Evolutionary conservation across 2,797 vertebrate species (phyloP).

Genomic region (Siniperca scherzeri): DNA sequence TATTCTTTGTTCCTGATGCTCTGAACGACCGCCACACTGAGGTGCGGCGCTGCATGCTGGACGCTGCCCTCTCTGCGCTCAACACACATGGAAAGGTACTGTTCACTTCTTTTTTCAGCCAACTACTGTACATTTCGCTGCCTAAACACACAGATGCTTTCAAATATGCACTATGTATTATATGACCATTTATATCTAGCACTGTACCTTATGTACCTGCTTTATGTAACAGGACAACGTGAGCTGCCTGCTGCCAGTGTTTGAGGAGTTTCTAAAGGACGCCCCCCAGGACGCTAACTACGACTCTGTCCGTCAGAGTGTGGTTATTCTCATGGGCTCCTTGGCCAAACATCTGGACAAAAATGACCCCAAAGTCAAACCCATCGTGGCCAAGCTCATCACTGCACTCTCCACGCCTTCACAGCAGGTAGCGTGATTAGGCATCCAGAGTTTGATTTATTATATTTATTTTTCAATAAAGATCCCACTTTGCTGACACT

Average conservation of each 20-base stretch:
- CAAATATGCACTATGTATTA: neutral
- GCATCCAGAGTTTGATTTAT: neutral
- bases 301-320: constrained; percentile 97
- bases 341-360: constrained; percentile 99
- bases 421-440: constrained; percentile 89
- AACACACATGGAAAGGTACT: constrained; percentile 97
- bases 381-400: constrained; percentile 97
- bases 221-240: constrained; percentile 90
- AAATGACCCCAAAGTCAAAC: constrained; percentile 98
- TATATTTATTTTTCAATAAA: neutral
- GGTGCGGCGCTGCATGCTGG: constrained; percentile 97
- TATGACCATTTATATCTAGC: neutral
- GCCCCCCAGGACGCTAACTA: constrained; percentile 97
- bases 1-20: constrained; percentile 97
- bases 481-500: neutral
- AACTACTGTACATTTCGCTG: neutral
- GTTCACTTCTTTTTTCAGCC: neutral
- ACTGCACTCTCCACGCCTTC: constrained; percentile 97
- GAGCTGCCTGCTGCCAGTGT: constrained; percentile 95
- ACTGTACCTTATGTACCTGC: neutral
- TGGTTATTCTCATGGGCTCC: constrained; percentile 99
- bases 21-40: constrained; percentile 95
- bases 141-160: neutral
- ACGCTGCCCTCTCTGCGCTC: constrained; percentile 94
- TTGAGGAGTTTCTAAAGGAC: constrained; percentile 97